Base-by-base conservation (phyloP, 2,113 vertebrate genomes). In the Ondatra zibethicus region DNA sequence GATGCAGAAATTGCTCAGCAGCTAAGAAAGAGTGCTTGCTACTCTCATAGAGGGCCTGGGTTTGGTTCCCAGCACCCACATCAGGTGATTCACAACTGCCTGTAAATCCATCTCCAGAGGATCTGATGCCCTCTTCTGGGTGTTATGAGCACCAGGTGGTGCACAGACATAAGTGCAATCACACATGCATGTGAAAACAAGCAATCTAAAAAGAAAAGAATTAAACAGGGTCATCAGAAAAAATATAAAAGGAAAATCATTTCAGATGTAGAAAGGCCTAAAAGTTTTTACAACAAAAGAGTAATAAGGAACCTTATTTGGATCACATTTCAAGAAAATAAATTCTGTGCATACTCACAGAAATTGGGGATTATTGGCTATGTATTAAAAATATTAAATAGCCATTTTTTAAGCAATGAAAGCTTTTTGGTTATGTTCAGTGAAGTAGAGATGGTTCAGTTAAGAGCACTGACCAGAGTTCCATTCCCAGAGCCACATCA, bases 271-370 rank as follows among this genome's bases (percentile, higher is more conserved):
- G 36, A 94, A 82, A 94, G 36, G 88, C 0, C 3, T 52, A 58
- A 75, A 19, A 80, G 14, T 75, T 73, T 39, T 3, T 8, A 81
- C 47, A 90, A 96, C 70, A 80, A 92, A 86, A 50, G 70, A 29
- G 19, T 81, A 91, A 50, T 50, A 52, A 77, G 36, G 16, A 77
- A 52, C 80, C 8, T 80, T 89, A 31, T 77, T 11, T 73, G 29
- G 31, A 76, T 68, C 11, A 9, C 33, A 91, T 50, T 92, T 93
- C 73, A 70, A 94, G 82, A 45, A 91, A 94, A 81, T 13, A 17
- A 91, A 89, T 86, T 85, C 75, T 29, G 47, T 80, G 65, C 94
- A 94, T 52, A 88, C 88, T 88, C 36, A 45, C 63, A 89, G 52
- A 58, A 81, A 47, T 31, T 68, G 61, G 70, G 61, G 70, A 55